A percentile compares a stretch with the other conserved stretches of the same genome.
Conservation (phyloP, 2,888 invertebrate genomes). For the Caenorhabditis sp. region DNA sequence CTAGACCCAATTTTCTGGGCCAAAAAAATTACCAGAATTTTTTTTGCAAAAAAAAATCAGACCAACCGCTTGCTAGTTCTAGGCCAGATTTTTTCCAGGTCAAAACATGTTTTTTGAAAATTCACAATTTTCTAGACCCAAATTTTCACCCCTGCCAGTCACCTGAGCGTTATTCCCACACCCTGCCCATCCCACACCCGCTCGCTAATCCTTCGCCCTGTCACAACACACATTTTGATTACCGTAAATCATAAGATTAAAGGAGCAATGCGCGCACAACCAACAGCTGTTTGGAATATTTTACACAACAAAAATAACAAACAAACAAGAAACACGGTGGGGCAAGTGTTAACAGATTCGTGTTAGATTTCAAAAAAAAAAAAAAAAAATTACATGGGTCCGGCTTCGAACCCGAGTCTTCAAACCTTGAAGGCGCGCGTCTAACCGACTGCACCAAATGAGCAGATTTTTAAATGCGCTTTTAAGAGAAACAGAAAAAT, state of each 20-base stretch:
- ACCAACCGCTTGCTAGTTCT: slow-evolving; percentile 3
- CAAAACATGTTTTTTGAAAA: not conserved
- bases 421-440: too few relatives aligned
- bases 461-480: too few relatives aligned
- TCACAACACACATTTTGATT: not conserved
- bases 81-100: slow-evolving; percentile 1
- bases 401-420: too few relatives aligned
- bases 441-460: too few relatives aligned
- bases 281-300: not conserved
- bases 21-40: too few relatives aligned
- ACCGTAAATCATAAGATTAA: slow-evolving; percentile 43
- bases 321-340: not conserved
- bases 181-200: not conserved
- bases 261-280: not conserved
- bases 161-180: not conserved
- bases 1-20: too few relatives aligned
- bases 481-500: too few relatives aligned
- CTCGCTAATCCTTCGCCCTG: not conserved
- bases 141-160: too few relatives aligned
- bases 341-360: not conserved
- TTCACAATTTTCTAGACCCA: too few relatives aligned
- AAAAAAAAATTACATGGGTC: too few relatives aligned
- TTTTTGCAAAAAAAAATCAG: too few relatives aligned
- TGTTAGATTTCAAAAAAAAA: not conserved
- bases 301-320: not conserved